A percentile compares a stretch with the other conserved stretches of the same genome.
phyloP scores from a whole-genome alignment of 2,797 vertebrate genomes.

The Anniella stebbinsi region DNA sequence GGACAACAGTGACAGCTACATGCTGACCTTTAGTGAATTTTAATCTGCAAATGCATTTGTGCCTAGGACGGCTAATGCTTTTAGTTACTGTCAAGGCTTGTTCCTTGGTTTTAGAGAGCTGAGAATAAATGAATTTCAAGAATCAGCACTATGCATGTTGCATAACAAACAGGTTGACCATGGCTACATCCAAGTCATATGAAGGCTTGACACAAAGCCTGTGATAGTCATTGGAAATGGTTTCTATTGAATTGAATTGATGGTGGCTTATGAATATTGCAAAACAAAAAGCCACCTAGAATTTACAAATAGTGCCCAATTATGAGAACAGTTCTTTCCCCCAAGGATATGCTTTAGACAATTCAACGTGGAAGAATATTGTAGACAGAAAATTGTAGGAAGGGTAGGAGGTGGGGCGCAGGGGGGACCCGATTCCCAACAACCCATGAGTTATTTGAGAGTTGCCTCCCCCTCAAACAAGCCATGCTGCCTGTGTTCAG shows the following conservation, averaged over 20 bases:
- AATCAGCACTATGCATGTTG: constrained; percentile 56
- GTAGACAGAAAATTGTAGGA: constrained; percentile 7
- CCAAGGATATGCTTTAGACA: constrained; percentile 49
- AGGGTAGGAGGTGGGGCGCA: neutral
- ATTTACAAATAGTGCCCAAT: neutral
- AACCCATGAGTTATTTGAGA: too few relatives aligned
- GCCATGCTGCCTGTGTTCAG: too few relatives aligned
- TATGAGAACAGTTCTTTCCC: constrained; percentile 50
- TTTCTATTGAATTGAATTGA: neutral
- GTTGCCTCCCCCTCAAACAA: too few relatives aligned
- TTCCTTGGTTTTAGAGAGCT: constrained; percentile 73
- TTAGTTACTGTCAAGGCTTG: constrained; percentile 65
- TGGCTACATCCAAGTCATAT: constrained; percentile 60
- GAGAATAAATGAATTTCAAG: constrained; percentile 73
- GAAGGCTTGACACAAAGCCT: constrained; percentile 56
- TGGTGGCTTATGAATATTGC: constrained; percentile 28
- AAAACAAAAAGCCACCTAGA: constrained; percentile 25
- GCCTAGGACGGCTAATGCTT: constrained; percentile 75
- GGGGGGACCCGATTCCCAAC: neutral
- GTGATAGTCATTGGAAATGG: neutral
- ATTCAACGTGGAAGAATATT: constrained; percentile 39
- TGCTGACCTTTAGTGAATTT: constrained; percentile 76
- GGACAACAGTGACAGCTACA: constrained; percentile 71
- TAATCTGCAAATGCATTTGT: constrained; percentile 82
- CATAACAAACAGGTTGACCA: constrained; percentile 71